Evolutionary conservation across 1,140 invertebrate genomes (phyloP).

Genomic region (Steinernema feltiae): DNA sequence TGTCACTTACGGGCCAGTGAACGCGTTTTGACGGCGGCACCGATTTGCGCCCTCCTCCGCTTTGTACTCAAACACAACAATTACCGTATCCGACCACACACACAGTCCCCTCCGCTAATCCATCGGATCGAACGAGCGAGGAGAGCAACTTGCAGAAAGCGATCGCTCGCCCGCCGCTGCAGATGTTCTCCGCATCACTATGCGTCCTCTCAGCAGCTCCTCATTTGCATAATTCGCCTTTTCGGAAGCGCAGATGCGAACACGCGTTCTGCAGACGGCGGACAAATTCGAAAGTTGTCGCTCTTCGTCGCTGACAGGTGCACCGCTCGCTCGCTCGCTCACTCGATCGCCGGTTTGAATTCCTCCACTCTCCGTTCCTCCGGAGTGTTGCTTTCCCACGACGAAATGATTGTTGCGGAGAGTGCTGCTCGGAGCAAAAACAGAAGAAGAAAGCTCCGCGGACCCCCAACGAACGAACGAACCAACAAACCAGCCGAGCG

Average conservation of each 20-base stretch:
- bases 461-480: neutral
- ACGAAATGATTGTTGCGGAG: neutral
- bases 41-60: neutral
- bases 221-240: constrained; percentile 3
- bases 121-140: too few relatives aligned
- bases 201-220: neutral
- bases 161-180: neutral
- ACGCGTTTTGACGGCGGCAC: neutral
- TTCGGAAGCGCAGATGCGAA: too few relatives aligned
- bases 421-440: neutral
- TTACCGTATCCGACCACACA: neutral
- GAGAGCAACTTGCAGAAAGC: too few relatives aligned
- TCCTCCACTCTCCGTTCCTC: neutral
- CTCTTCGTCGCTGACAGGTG: neutral
- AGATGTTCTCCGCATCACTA: neutral
- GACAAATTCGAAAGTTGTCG: neutral
- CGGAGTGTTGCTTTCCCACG: neutral
- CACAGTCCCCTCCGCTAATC: too few relatives aligned
- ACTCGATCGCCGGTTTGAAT: neutral
- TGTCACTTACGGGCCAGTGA: constrained; percentile 13
- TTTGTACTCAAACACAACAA: neutral
- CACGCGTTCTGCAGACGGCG: too few relatives aligned
- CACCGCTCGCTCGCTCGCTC: too few relatives aligned
- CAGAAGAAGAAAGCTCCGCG: neutral
- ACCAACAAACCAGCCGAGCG: neutral